Base-by-base conservation (phyloP, 1,140 invertebrate species). In the Drosophila sp. region DNA sequence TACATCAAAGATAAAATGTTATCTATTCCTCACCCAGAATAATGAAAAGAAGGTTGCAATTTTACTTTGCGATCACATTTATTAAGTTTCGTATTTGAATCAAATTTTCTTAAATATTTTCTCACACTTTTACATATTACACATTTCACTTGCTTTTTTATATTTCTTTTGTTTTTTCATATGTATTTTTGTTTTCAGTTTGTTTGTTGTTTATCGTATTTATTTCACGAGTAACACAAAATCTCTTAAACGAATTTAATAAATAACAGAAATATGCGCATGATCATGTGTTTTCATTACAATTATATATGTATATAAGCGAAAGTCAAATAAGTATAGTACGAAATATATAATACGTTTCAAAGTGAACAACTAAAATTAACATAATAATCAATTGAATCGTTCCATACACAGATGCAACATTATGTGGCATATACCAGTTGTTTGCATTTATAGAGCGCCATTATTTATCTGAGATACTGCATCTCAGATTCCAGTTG, bases 71-170 rank as follows among this genome's bases (percentile, higher is more conserved):
- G 83, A 89, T 89, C 83, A 89, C 83, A 89, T 89, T 89, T 89
- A 89, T 89, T 89, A 89, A 89, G 83, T 89, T 89, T 89, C 83
- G 79, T 89, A 89, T 89, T 89, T 89, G 83, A 89, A 89, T 89
- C 78, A 81, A 86, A 89, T 89, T 80, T 80, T 80, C 81, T 86
- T 86, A 80, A 84, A 77, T 84, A 84, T 80, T 74, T 70, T 87
- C 78, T 87, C 82, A 83, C 80, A 84, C 71, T 83, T 87, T 89
- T 76, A 87, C 83, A 83, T 87, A 87, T 87, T 87, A 87, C 83
- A 87, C 83, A 87, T 87, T 87, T 87, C 82, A 82, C 71, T 74
- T 73, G 61, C 73, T 69, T 51, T 57, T 66, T 72, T 50, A 36
- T 53, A 25, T 72, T 57, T 53, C 38, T 64, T 65, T 78, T 43